phyloP scores from a whole-genome alignment of 2,797 vertebrate genomes.

The Falco naumanni region DNA sequence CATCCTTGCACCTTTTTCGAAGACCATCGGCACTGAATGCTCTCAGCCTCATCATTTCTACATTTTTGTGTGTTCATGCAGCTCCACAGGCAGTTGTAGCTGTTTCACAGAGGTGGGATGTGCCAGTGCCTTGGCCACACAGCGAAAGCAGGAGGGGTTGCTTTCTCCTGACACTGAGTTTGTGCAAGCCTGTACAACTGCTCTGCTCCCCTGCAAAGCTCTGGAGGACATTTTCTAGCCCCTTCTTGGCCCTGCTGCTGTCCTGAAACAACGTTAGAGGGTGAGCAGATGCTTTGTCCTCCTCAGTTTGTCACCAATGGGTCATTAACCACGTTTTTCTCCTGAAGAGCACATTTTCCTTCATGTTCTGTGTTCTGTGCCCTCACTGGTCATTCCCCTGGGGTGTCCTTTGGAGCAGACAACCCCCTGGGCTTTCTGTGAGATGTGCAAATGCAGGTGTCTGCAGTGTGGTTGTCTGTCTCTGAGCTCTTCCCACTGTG shows the following conservation, averaged over 20 bases:
- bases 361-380: not conserved
- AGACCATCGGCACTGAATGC: not conserved
- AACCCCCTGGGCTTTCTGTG: not conserved
- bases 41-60: not conserved
- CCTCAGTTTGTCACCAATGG: not conserved
- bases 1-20: not conserved
- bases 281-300: not conserved
- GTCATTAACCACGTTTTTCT: not conserved
- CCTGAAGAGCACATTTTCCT: not conserved
- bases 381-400: fast-evolving
- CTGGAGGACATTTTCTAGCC: not conserved
- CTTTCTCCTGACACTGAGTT: not conserved
- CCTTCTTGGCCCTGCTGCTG: not conserved
- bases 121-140: not conserved
- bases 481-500: not conserved
- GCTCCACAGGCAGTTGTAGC: not conserved
- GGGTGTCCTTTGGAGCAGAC: not conserved
- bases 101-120: not conserved
- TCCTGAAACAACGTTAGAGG: not conserved
- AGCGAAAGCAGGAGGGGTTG: not conserved
- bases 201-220: not conserved
- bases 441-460: not conserved
- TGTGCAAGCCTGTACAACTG: not conserved
- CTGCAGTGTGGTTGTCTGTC: not conserved
- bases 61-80: not conserved